phyloP scores from a whole-genome alignment of 2,797 vertebrate species.

The Schizopygopsis malacanthus region DNA sequence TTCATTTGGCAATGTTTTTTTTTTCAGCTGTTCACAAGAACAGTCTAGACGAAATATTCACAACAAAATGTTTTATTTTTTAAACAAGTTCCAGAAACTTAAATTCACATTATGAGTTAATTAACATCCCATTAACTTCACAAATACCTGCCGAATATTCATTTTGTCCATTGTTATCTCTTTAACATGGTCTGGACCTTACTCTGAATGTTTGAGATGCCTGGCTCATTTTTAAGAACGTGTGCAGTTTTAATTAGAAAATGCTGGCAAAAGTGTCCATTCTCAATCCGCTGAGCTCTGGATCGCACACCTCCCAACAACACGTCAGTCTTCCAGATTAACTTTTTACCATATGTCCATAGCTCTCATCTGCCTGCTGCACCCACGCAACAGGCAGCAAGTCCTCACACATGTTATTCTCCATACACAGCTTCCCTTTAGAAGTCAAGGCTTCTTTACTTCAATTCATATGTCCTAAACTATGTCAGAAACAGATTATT shows the following conservation, averaged over 20 bases:
- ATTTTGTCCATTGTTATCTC: not conserved
- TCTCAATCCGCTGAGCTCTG: constrained; percentile 47
- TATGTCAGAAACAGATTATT: constrained; percentile 58
- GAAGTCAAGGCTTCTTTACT: not conserved
- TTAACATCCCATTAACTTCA: not conserved
- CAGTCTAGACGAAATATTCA: not conserved
- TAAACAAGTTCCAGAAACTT: not conserved
- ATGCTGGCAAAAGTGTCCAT: constrained; percentile 53
- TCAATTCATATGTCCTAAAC: constrained; percentile 28
- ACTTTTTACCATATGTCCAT: constrained; percentile 63
- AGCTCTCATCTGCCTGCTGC: constrained; percentile 11
- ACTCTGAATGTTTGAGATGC: not conserved
- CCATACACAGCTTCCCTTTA: not conserved
- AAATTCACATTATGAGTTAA: not conserved
- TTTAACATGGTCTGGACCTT: not conserved
- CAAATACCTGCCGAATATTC: not conserved
- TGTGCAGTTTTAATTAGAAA: constrained; percentile 57
- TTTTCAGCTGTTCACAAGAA: not conserved
- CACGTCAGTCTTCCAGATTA: constrained; percentile 52
- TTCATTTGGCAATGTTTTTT: not conserved
- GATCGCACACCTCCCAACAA: constrained; percentile 47
- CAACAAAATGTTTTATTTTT: too few relatives aligned
- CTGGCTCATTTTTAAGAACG: constrained; percentile 30
- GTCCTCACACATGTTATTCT: constrained; percentile 14
- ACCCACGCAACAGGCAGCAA: constrained; percentile 19